Evolutionary conservation across 2,113 vertebrate species (phyloP).

Genomic region (Elachura formosa): DNA sequence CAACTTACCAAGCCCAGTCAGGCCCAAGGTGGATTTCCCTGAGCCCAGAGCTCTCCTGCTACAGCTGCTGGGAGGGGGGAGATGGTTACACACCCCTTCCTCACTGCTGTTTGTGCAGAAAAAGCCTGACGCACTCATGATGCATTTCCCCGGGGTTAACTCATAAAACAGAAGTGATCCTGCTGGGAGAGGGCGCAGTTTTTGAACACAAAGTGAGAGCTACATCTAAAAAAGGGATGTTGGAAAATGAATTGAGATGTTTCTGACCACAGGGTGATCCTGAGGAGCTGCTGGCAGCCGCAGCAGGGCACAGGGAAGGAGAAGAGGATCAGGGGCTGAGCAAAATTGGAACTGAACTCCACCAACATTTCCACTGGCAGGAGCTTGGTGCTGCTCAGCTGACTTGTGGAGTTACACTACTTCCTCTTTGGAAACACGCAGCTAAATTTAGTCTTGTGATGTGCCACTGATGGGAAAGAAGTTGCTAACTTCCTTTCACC

Average conservation of each 20-base stretch:
- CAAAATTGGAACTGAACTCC: background rate
- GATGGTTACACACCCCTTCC: background rate
- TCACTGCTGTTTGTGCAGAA: background rate
- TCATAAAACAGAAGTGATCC: constrained; percentile 19
- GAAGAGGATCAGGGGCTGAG: background rate
- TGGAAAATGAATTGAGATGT: background rate
- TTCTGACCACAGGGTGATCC: background rate
- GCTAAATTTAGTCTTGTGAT: background rate
- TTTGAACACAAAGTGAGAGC: background rate
- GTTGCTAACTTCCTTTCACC: background rate
- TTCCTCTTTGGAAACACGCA: background rate
- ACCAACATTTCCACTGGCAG: background rate
- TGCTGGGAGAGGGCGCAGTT: fast-evolving
- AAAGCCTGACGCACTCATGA: background rate
- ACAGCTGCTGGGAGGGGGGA: background rate
- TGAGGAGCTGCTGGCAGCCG: background rate
- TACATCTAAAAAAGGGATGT: constrained; percentile 9
- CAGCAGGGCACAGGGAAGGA: background rate
- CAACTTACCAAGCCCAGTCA: constrained; percentile 1
- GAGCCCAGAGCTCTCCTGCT: background rate
- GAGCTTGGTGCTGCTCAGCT: background rate
- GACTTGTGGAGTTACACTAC: background rate
- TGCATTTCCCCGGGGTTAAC: background rate
- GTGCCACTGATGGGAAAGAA: background rate
- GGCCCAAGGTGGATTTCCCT: background rate